Percentiles rank a stretch among this genome's conserved stretches.
phyloP scores from a whole-genome alignment of 1,140 invertebrate species.

The Solen grandis region DNA sequence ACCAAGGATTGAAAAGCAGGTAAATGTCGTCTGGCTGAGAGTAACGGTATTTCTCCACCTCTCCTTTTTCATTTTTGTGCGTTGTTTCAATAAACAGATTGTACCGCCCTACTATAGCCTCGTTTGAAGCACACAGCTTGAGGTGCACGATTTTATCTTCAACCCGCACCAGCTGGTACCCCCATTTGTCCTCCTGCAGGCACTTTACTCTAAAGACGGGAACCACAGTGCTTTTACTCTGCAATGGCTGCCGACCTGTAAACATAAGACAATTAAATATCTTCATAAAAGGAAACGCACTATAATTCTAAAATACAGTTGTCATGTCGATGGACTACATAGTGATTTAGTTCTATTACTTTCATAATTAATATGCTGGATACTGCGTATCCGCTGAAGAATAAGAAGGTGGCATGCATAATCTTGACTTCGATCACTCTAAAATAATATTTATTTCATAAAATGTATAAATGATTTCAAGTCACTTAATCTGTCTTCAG shows the following conservation, averaged over 20 bases:
- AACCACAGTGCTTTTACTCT: conserved; percentile 76
- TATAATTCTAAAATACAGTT: too few species aligned
- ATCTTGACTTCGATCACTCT: too few species aligned
- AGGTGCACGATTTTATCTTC: conserved; percentile 70
- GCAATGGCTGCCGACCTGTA: conserved; percentile 71
- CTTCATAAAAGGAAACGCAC: too few species aligned
- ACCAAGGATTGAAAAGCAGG: conserved; percentile 94
- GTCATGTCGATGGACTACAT: too few species aligned
- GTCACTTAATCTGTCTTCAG: too few species aligned
- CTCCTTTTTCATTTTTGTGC: conserved; percentile 60
- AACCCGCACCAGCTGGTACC: conserved; percentile 63
- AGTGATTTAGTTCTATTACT: too few species aligned
- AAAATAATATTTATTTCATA: too few species aligned
- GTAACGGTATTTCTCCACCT: conserved; percentile 68
- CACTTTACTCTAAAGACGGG: conserved; percentile 64
- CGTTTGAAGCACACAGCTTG: conserved; percentile 66
- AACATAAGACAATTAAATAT: too few species aligned
- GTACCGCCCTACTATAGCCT: conserved; percentile 74
- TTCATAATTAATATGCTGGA: too few species aligned
- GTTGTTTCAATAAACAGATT: conserved; percentile 75
- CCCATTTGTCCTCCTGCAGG: conserved; percentile 63
- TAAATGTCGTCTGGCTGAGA: conserved; percentile 83
- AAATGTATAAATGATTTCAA: too few species aligned
- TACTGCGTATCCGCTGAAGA: too few species aligned
- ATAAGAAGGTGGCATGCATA: too few species aligned